Base-by-base conservation (phyloP, 2,113 vertebrate genomes). In the Mesocricetus auratus region DNA sequence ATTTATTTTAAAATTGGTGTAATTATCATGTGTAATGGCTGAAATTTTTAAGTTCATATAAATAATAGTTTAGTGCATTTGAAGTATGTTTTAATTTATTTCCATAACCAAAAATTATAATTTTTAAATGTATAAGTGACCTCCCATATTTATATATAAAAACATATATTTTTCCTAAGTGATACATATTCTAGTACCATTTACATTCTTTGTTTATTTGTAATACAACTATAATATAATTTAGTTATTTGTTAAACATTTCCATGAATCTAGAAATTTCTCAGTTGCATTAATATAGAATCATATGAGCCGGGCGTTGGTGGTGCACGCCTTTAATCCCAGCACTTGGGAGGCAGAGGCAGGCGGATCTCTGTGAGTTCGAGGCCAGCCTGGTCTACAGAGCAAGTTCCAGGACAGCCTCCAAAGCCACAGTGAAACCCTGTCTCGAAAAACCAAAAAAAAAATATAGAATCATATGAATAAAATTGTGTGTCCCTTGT, bases 1-100 rank as follows among this genome's bases (percentile, higher is more conserved):
- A 83, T 93, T 95, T 81, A 94, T 95, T 96, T 96, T 86, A 97
- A 92, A 86, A 93, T 95, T 69, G 45, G 58, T 45, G 36, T 98
- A 94, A 97, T 97, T 95, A 75, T 87, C 97, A 79, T 96, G 88
- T 90, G 85, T 86, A 66, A 24, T 53, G 53, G 90, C 71, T 94
- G 96, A 94, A 94, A n/a, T 74, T 62, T 91, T 86, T 92, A 97
- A 96, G 36, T 58, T 92, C 17, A 53, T 58, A 62, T 74, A 92
- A 89, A 75, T 93, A 81, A 89, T 86, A 7, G 10, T 39, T 89
- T 82, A 95, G 7, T 33, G 26, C 12, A 64, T 50, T 93, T 77
- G 71, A 86, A 94, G 83, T 90, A 31, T 94, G n/a, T 91, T 89
- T 96, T 91, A 71, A 91, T 69, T 93, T 36, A 91, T 78, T 96